Evolutionary conservation across 2,113 vertebrate species (phyloP), one percentile per base, ranked within the genome.

Genomic region (Rhinoderma darwinii): DNA sequence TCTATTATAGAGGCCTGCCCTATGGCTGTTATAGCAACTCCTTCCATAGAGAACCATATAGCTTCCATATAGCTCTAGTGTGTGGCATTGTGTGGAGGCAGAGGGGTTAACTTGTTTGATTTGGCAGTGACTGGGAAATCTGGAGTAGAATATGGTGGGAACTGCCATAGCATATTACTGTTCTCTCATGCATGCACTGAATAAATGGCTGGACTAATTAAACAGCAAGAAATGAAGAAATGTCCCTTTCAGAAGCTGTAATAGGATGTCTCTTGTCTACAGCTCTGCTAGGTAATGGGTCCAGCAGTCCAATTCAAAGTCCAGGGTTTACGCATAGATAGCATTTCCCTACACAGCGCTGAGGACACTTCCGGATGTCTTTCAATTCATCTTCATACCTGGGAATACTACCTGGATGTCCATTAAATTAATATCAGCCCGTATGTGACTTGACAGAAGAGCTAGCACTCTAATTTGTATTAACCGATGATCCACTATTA

Each of bases 111-210:
- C 22, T 51, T 32, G 85, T 82, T 54, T 41, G 66, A 82, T 73
- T 86, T 83, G 90, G 92, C 89, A 89, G 75, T 91, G 90, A 35
- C 91, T 91, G 90, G 90, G 92, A 92, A 89, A 90, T 90, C 89
- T 91, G 92, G 92, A 91, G 92, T 92, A 92, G 90, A 92, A 91
- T 92, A 95, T 96, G 96, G 96, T 96, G 96, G 95, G 96, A 97
- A 96, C 95, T 96, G 96, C 95, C 95, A 96, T 91, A 93, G 95
- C 96, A 96, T 93, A 96, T 96, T 96, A 96, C 95, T 95, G 95
- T 95, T 93, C 92, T 92, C 92, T 95, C 96, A 95, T 95, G 96
- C 96, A 96, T 96, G 94, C 94, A 91, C 94, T 95, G 96, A 96
- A 94, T 95, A 95, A 96, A 96, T 96, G 96, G 96, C 95, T 94